Percentiles rank a stretch among this genome's conserved stretches.
Evolutionary conservation across 2,888 invertebrate genomes (phyloP).

Genomic region (Microchrysa polita): DNA sequence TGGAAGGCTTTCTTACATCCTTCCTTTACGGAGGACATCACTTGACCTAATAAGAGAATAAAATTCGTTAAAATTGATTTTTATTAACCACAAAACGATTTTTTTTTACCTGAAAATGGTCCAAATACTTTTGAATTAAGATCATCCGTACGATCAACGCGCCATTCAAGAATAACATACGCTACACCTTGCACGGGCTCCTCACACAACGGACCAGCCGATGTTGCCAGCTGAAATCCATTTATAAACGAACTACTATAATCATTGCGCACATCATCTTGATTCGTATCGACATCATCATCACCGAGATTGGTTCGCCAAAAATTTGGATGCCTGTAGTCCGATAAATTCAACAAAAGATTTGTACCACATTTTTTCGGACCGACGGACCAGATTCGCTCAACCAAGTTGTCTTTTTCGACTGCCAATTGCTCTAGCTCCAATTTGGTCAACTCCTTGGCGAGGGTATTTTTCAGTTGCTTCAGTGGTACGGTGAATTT

Average conservation of each 20-base stretch:
- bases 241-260: conserved; percentile 84
- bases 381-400: conserved; percentile 91
- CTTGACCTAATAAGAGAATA: conserved; percentile 73
- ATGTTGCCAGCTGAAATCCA: conserved; percentile 86
- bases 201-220: conserved; percentile 94
- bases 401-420: conserved; percentile 67
- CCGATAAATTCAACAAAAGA: conserved; percentile 83
- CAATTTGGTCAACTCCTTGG: conserved; percentile 69
- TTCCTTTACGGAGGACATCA: conserved; percentile 91
- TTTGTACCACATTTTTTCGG: conserved; percentile 90
- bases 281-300: conserved; percentile 57
- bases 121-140: conserved; percentile 59
- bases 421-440: conserved; percentile 64
- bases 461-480: conserved; percentile 67
- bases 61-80: background rate
- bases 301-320: conserved; percentile 64
- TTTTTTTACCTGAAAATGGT: conserved; percentile 70
- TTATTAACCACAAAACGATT: conserved; percentile 26
- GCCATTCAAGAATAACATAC: conserved; percentile 89
- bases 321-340: conserved; percentile 71
- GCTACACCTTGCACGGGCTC: conserved; percentile 97
- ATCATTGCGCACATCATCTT: conserved; percentile 68
- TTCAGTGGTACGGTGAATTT: conserved; percentile 55
- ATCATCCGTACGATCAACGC: conserved; percentile 65
- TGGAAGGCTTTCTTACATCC: conserved; percentile 89